Base-by-base conservation (phyloP, 2,888 invertebrate genomes). In the Dorcus parallelipipedus region DNA sequence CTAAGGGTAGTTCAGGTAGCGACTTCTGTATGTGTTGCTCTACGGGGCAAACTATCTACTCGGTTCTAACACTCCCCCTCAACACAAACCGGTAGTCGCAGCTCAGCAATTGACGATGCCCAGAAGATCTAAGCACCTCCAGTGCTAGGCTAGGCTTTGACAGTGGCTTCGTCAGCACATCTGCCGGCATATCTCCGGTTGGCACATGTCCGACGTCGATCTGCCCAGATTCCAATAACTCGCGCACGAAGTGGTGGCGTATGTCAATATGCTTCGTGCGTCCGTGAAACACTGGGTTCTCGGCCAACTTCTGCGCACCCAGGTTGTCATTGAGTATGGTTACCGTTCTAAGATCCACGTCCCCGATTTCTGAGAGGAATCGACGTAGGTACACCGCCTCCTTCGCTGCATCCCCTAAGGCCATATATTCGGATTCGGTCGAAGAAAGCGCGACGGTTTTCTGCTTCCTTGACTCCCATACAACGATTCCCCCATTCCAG, bases 191-290 rank as follows among this genome's bases (percentile, higher is more conserved):
- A 9, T 59, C 49, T n/a, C 52, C 47, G 9, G 59, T 55, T 33
- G 52, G 45, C 10, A 59, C 20, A 51, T 52, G 40, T 20, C 45
- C n/a, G 7, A 62, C 39, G 38, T 50, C 14, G 9, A 49, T 39
- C 9, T 63, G 26, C 10, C 54, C 42, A 8, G 50, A 50, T 2
- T 55, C 40, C 20, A 20, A 20, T 3, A 20, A 20, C 20, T 51
- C 51, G 20, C 39, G 40, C 7, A 40, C 54, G 14, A 47, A 66
- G 39, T 64, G 59, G 26, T 59, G 39, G 54, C 20, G 49, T 41
- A 53, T 57, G 20, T 54, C 59, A 17, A 62, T 57, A 42, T 64
- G 62, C 17, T 64, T 63, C 14, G 45, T 54, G 9, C 54, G 52
- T 26, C 33, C 38, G 33, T 56, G 58, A 38, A 60, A 59, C 20